Evolutionary conservation across 2,113 vertebrate genomes (phyloP).

Genomic region (Centropristis striata): DNA sequence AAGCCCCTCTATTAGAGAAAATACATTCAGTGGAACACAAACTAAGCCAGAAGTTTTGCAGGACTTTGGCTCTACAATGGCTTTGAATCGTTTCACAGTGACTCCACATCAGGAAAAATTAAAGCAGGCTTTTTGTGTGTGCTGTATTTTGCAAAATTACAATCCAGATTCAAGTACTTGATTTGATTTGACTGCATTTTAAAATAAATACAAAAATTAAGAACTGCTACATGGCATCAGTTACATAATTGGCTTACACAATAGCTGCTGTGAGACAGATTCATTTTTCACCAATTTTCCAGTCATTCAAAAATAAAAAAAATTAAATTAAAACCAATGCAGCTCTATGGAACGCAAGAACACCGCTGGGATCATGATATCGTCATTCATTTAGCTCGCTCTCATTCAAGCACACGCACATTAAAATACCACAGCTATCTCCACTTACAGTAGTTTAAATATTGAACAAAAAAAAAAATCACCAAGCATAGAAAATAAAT

Average conservation of each 20-base stretch:
- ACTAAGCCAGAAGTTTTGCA: not conserved
- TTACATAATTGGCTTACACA: constrained; percentile 45
- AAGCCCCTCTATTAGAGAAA: not conserved
- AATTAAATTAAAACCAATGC: constrained; percentile 38
- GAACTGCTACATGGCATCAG: constrained; percentile 53
- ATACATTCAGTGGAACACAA: constrained; percentile 6
- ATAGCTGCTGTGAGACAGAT: constrained; percentile 19
- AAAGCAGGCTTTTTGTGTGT: constrained; percentile 10
- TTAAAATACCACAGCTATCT: constrained; percentile 45
- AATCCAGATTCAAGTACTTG: constrained; percentile 53
- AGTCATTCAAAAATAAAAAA: constrained; percentile 37
- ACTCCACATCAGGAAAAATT: constrained; percentile 24
- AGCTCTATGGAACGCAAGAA: constrained; percentile 33
- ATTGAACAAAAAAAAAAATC: constrained; percentile 17
- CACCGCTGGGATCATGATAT: constrained; percentile 26
- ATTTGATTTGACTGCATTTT: constrained; percentile 38
- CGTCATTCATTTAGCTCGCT: constrained; percentile 43
- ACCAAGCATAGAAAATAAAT: constrained; percentile 61
- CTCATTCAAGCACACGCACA: constrained; percentile 36
- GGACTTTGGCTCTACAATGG: constrained; percentile 22
- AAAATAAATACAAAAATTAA: constrained; percentile 72
- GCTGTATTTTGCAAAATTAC: constrained; percentile 47
- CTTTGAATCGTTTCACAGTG: constrained; percentile 49
- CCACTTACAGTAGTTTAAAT: constrained; percentile 78
- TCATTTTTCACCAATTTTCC: constrained; percentile 38